Percentiles rank a stretch among this genome's conserved stretches.
Conservation (phyloP, 2,113 vertebrate species). For the Porphyrio hochstetteri region DNA sequence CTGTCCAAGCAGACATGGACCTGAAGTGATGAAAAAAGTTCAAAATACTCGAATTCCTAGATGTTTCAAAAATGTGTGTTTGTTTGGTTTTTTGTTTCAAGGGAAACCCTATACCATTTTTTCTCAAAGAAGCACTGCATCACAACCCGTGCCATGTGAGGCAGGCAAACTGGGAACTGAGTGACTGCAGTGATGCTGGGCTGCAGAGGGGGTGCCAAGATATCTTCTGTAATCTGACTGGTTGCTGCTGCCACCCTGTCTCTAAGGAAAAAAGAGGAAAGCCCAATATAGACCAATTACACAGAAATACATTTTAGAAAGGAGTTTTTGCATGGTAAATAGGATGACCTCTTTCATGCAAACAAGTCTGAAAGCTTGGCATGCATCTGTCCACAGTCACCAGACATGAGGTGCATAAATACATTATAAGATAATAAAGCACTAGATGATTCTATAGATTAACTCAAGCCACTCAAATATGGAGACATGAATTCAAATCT, state of each 20-base stretch:
- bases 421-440: neutral
- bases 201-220: conserved; percentile 46
- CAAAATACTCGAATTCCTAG: conserved; percentile 62
- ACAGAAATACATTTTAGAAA: conserved; percentile 40
- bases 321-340: conserved; percentile 23
- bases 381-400: neutral
- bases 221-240: conserved; percentile 67
- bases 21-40: conserved; percentile 73
- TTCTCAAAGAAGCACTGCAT: conserved; percentile 40
- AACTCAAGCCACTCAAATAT: neutral
- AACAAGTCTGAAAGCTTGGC: neutral
- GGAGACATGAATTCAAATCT: conserved; percentile 13
- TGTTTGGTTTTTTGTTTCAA: neutral
- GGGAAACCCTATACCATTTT: conserved; percentile 44
- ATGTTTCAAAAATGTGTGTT: neutral
- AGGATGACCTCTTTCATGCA: neutral
- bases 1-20: conserved; percentile 67
- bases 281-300: conserved; percentile 38
- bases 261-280: conserved; percentile 67
- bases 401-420: neutral
- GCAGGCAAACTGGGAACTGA: conserved; percentile 49
- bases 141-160: neutral
- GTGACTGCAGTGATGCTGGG: conserved; percentile 55
- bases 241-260: conserved; percentile 68
- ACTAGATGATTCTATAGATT: neutral